phyloP scores from a whole-genome alignment of 2,113 vertebrate genomes.

The Zosterops hypoxanthus region DNA sequence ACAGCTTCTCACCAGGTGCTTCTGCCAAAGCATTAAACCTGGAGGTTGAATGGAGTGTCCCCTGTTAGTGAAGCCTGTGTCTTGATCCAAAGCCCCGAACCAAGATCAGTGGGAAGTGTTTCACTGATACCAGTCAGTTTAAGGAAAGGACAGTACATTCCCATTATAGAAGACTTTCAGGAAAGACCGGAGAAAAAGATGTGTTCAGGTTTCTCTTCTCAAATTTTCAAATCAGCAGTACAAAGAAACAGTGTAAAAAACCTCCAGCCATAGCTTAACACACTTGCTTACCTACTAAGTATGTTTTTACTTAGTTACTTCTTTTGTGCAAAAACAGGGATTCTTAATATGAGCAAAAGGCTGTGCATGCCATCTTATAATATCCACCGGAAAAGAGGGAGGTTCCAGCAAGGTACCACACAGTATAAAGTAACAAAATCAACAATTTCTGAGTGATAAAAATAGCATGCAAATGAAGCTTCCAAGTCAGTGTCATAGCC shows the following conservation, averaged over 20 bases:
- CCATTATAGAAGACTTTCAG: neutral
- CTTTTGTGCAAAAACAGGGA: neutral
- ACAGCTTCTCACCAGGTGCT: neutral
- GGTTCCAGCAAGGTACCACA: neutral
- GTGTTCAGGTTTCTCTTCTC: neutral
- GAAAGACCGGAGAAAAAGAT: neutral
- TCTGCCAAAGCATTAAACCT: neutral
- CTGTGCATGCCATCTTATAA: neutral
- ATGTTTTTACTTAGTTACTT: neutral
- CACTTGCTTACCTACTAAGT: neutral
- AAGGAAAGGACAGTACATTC: neutral
- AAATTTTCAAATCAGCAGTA: neutral
- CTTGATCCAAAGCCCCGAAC: neutral
- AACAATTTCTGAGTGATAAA: neutral
- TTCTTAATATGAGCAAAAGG: neutral
- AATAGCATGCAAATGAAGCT: neutral
- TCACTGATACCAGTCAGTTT: neutral
- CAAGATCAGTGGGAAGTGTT: neutral
- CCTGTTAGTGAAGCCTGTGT: neutral
- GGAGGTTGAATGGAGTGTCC: neutral
- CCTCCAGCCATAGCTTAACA: neutral
- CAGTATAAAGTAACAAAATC: neutral
- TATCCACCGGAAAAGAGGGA: neutral
- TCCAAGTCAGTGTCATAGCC: neutral
- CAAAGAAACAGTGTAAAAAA: neutral